Conservation (phyloP, 53 echinoderm and acorn worm genomes). For the Mesocentrotus franciscanus region DNA sequence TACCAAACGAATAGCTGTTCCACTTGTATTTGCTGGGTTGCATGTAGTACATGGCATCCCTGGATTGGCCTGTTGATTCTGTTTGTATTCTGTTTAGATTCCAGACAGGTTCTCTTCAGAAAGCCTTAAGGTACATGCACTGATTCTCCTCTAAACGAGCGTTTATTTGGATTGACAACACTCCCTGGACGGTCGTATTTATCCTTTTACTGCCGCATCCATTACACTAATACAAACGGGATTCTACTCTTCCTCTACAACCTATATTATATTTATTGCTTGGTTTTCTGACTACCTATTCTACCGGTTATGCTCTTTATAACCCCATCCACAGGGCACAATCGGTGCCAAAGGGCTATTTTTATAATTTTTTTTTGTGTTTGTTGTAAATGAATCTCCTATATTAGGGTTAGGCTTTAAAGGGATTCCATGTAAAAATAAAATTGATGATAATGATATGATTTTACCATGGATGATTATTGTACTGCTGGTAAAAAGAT, state of each 20-base stretch:
- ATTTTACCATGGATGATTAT: no score
- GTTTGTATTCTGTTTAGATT: conserved; percentile 41
- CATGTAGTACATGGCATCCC: neutral
- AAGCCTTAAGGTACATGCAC: conserved; percentile 38
- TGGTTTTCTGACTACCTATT: neutral
- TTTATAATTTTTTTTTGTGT: no score
- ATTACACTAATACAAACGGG: conserved; percentile 31
- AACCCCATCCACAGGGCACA: no score
- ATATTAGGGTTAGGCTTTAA: no score
- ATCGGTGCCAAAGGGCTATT: no score
- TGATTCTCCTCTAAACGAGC: conserved; percentile 30
- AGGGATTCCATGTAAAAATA: no score
- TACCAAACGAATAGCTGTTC: neutral
- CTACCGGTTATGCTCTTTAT: neutral
- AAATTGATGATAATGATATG: no score
- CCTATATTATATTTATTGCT: neutral
- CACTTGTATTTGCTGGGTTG: neutral
- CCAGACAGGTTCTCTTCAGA: conserved; percentile 8
- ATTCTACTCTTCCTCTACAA: neutral
- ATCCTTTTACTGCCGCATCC: conserved; percentile 42
- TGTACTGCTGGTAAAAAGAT: no score
- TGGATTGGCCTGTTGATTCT: conserved; percentile 33
- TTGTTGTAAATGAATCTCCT: no score
- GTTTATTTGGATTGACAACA: conserved; percentile 45
- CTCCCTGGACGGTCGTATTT: conserved; percentile 38